Evolutionary conservation across 2,888 invertebrate species (phyloP).

Genomic region (Epinotia bilunana): DNA sequence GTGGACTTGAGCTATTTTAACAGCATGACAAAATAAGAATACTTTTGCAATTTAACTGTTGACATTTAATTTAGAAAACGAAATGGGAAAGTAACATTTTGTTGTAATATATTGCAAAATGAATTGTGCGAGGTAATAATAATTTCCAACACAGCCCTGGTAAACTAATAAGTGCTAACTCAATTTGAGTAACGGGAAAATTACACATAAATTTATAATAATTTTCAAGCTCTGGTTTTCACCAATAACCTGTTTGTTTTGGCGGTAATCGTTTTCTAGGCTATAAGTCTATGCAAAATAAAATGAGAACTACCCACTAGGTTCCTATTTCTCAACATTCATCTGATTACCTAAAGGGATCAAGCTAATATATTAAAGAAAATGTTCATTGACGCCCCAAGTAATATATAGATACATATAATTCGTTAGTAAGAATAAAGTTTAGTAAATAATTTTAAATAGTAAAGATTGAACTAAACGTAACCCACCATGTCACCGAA

Average conservation of each 20-base stretch:
- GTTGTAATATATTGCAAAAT: background rate
- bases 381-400: too few species aligned
- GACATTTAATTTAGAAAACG: background rate
- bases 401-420: too few species aligned
- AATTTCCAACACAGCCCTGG: background rate
- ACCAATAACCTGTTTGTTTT: background rate
- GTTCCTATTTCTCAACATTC: too few species aligned
- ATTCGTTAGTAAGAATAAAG: too few species aligned
- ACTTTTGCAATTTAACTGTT: background rate
- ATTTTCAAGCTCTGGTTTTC: background rate
- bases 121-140: background rate
- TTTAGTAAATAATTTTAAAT: too few species aligned
- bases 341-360: too few species aligned
- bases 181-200: conserved; percentile 4
- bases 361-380: too few species aligned
- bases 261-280: background rate
- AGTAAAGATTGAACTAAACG: too few species aligned
- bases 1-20: background rate
- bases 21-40: background rate
- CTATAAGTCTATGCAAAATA: background rate
- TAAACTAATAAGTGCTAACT: background rate
- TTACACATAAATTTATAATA: conserved; percentile 4
- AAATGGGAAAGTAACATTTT: background rate
- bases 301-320: background rate
- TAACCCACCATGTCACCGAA: too few species aligned